Conservation (phyloP, 2,888 invertebrate species). For the Sabellastarte sp. region DNA sequence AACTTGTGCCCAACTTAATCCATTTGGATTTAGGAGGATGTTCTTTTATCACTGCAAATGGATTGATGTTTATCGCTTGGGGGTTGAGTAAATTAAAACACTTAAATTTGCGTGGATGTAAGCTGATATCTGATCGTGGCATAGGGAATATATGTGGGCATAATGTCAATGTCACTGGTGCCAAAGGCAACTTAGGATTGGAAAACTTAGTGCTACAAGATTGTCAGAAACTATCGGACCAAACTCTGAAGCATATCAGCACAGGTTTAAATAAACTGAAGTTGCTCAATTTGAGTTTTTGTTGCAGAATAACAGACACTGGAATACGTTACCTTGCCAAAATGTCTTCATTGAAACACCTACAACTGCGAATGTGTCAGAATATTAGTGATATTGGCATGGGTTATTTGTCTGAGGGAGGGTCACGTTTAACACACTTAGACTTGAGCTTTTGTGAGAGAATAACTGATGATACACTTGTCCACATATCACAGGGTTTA, state of each 20-base stretch:
- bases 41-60: constrained; percentile 85
- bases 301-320: constrained; percentile 89
- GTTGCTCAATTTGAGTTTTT: constrained; percentile 89
- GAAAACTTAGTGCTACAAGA: constrained; percentile 89
- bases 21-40: constrained; percentile 88
- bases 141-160: constrained; percentile 79
- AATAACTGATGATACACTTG: constrained; percentile 85
- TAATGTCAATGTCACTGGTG: constrained; percentile 19
- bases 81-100: constrained; percentile 80
- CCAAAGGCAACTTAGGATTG: constrained; percentile 67
- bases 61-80: constrained; percentile 82
- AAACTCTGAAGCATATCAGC: constrained; percentile 81
- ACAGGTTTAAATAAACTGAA: constrained; percentile 76
- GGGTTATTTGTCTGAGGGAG: constrained; percentile 87
- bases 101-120: constrained; percentile 86
- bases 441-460: constrained; percentile 96
- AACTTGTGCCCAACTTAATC: constrained; percentile 79
- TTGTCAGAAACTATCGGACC: constrained; percentile 90
- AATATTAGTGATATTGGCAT: constrained; percentile 90
- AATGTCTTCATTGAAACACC: constrained; percentile 78
- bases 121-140: constrained; percentile 87
- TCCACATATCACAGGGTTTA: constrained; percentile 86
- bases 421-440: constrained; percentile 73
- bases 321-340: constrained; percentile 84
- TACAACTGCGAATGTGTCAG: constrained; percentile 89